Percentiles rank a stretch among this genome's conserved stretches.
These are phyloP conservation scores for Holothuria scabra DNA, from an alignment of 53 echinoderm and acorn worm genomes.

Conservation along the genomic window DNA sequence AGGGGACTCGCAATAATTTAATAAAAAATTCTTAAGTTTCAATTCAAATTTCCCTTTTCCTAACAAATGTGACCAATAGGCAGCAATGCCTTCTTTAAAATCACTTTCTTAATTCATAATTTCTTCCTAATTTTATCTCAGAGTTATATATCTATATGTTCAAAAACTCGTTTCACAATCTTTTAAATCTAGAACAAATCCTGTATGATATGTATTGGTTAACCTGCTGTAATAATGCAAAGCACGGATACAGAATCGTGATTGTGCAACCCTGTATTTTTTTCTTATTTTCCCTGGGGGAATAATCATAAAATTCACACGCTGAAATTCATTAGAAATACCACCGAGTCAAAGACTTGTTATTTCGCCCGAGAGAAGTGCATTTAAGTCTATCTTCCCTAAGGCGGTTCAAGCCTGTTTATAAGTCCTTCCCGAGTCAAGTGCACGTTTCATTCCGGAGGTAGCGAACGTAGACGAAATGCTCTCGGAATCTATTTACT, in stretches of 20 bases:
- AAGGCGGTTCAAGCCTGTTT: slow-evolving; percentile 36
- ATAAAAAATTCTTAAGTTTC: too few species aligned
- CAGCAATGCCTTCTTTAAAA: too few species aligned
- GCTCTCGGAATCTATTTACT: slow-evolving; percentile 41
- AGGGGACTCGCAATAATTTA: too few species aligned
- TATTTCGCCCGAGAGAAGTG: slow-evolving; percentile 45
- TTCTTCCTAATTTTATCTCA: too few species aligned
- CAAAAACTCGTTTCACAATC: too few species aligned
- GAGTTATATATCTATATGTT: too few species aligned
- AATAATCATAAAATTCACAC: slow-evolving; percentile 49
- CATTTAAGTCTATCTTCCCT: slow-evolving; percentile 43
- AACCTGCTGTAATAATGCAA: slow-evolving; percentile 41
- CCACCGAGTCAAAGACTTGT: slow-evolving; percentile 40
- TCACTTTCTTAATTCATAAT: too few species aligned
- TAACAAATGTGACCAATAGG: too few species aligned
- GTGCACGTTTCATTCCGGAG: slow-evolving; percentile 45
- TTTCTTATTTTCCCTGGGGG: slow-evolving; percentile 25
- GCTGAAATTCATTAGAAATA: slow-evolving; percentile 46
- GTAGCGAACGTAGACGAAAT: slow-evolving; percentile 29
- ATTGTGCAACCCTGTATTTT: slow-evolving; percentile 49
- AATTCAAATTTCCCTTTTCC: too few species aligned
- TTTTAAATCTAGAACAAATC: slow-evolving; percentile 23
- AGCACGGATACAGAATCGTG: slow-evolving; percentile 43
- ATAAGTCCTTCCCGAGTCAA: slow-evolving; percentile 33
- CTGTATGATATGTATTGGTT: slow-evolving; percentile 35